Evolutionary conservation across 1,140 invertebrate genomes (phyloP).

Genomic region (Euborellia annulipes): DNA sequence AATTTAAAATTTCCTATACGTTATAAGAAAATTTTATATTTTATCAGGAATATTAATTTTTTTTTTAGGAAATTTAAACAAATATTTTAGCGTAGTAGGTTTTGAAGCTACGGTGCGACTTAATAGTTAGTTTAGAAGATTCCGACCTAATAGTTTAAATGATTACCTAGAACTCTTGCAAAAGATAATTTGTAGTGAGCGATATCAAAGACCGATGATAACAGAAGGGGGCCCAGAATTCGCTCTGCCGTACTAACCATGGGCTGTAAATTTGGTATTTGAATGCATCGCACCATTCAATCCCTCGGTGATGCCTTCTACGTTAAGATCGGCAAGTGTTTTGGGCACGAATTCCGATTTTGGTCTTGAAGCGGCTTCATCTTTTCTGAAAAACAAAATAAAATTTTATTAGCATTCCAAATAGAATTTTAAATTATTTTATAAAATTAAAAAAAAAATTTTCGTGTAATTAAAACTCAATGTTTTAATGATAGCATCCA

Average conservation of each 20-base stretch:
- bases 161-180: not conserved
- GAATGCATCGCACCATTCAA: slow-evolving; percentile 33
- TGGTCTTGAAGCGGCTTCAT: slow-evolving; percentile 75
- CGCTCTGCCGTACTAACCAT: slow-evolving; percentile 13
- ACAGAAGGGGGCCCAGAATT: not conserved
- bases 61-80: too few relatives aligned
- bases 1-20: too few relatives aligned
- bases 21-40: too few relatives aligned
- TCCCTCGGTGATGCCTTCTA: slow-evolving; percentile 44
- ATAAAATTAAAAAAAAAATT: too few relatives aligned
- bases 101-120: not conserved
- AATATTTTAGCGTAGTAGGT: too few relatives aligned
- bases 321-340: slow-evolving; percentile 73
- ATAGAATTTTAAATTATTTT: too few relatives aligned
- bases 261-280: slow-evolving; percentile 1
- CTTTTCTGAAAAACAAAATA: slow-evolving; percentile 45
- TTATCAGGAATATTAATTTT: too few relatives aligned
- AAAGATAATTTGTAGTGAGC: not conserved
- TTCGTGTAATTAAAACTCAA: too few relatives aligned
- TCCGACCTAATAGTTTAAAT: not conserved
- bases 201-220: slow-evolving; percentile 1
- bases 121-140: not conserved
- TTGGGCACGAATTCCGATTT: slow-evolving; percentile 87
- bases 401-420: too few relatives aligned
- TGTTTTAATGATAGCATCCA: too few relatives aligned